Percentiles rank a stretch among this genome's conserved stretches.
phyloP scores from a whole-genome alignment of 2,888 invertebrate genomes.

The Pocota personata region DNA sequence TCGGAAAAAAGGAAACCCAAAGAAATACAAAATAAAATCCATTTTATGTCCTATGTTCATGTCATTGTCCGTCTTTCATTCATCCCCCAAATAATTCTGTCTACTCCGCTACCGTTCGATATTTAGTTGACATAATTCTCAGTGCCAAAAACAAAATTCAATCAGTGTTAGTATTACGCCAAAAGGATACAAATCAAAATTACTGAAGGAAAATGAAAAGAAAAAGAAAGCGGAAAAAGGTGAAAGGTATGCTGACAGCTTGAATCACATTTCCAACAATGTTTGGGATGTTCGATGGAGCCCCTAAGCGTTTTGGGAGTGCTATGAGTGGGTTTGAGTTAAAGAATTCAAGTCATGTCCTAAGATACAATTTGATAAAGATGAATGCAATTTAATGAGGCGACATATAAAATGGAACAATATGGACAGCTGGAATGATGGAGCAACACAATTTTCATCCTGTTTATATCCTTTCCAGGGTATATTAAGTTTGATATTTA shows the following conservation, averaged over 20 bases:
- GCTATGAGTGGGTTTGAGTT: background rate
- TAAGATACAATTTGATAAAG: constrained; percentile 5
- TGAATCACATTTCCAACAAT: background rate
- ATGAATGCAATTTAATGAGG: constrained; percentile 22
- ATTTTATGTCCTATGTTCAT: constrained; percentile 11
- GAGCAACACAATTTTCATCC: too few relatives aligned
- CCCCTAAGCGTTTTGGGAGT: background rate
- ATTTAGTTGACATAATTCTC: constrained; percentile 20
- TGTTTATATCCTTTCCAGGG: too few relatives aligned
- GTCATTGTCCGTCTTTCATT: background rate
- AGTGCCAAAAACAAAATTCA: constrained; percentile 13
- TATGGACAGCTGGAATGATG: background rate
- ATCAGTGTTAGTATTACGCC: constrained; percentile 17
- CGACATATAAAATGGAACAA: constrained; percentile 4
- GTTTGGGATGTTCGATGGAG: background rate
- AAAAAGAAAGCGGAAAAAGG: background rate
- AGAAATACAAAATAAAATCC: constrained; percentile 12
- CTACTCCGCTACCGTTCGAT: background rate
- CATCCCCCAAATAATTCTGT: background rate
- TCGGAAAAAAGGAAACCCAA: constrained; percentile 11
- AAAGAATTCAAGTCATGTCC: constrained; percentile 1
- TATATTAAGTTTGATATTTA: too few relatives aligned
- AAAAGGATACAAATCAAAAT: constrained; percentile 30
- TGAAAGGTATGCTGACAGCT: background rate
- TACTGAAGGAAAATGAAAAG: background rate